A percentile compares a stretch with the other conserved stretches of the same genome.
Evolutionary conservation across 1,140 invertebrate genomes (phyloP).

Genomic region (Diprion similis): DNA sequence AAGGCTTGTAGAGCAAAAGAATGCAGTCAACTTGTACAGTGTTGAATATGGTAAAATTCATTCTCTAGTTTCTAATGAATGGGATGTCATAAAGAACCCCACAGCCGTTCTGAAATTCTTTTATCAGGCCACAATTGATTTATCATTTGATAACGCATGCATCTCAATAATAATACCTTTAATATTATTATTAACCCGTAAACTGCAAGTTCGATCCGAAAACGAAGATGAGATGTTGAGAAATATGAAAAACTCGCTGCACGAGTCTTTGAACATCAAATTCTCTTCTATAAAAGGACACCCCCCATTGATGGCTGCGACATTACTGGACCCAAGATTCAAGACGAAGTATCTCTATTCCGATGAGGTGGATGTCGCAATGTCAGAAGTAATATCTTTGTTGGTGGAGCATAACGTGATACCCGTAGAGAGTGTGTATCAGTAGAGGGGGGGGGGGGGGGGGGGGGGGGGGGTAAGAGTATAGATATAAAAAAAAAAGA

Average conservation of each 20-base stretch:
- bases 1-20: slow-evolving; percentile 41
- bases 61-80: slow-evolving; percentile 12
- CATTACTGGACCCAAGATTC: slow-evolving; percentile 39
- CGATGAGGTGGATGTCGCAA: slow-evolving; percentile 34
- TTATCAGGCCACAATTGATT: slow-evolving; percentile 26
- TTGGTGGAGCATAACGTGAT: too few relatives aligned
- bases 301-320: slow-evolving; percentile 31
- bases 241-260: slow-evolving; percentile 28
- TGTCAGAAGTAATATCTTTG: slow-evolving; percentile 23
- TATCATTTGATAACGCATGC: slow-evolving; percentile 23
- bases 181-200: slow-evolving; percentile 22
- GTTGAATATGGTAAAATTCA: slow-evolving; percentile 26
- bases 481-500: too few relatives aligned
- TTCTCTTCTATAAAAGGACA: slow-evolving; percentile 30
- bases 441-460: too few relatives aligned
- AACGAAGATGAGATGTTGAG: slow-evolving; percentile 25
- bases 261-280: slow-evolving; percentile 32
- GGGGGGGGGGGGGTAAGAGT: too few relatives aligned
- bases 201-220: slow-evolving; percentile 24
- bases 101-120: slow-evolving; percentile 23
- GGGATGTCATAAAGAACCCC: slow-evolving; percentile 20
- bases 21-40: slow-evolving; percentile 39
- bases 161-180: slow-evolving; percentile 26
- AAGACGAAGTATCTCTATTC: slow-evolving; percentile 36
- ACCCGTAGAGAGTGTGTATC: too few relatives aligned